phyloP scores from a whole-genome alignment of 1,140 invertebrate species.

The Microplitis mediator region DNA sequence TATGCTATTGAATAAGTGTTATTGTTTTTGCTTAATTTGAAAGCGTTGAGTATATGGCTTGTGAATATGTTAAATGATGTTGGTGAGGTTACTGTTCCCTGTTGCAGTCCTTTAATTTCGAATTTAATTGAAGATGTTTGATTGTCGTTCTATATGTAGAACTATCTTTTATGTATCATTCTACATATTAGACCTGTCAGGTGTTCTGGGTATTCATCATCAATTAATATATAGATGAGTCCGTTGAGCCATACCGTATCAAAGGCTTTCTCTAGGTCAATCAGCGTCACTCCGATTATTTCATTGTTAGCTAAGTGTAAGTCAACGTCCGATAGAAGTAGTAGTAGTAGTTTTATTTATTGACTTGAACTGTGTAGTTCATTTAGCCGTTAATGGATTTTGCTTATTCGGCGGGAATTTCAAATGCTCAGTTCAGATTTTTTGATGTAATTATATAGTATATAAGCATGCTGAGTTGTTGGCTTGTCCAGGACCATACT shows the following conservation, averaged over 20 bases:
- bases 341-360: not conserved
- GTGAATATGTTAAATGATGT: constrained; percentile 31
- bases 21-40: not conserved
- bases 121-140: not conserved
- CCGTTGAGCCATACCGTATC: constrained; percentile 33
- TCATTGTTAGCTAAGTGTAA: not conserved
- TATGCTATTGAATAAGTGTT: constrained; percentile 9
- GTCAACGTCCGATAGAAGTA: constrained; percentile 14
- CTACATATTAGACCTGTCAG: constrained; percentile 13
- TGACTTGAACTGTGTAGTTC: too few relatives aligned
- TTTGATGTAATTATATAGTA: too few relatives aligned
- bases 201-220: constrained; percentile 18
- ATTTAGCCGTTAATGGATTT: too few relatives aligned
- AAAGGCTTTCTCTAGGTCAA: constrained; percentile 28
- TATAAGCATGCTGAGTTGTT: too few relatives aligned
- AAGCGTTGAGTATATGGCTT: constrained; percentile 10
- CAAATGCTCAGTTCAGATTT: too few relatives aligned
- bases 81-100: constrained; percentile 25
- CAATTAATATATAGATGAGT: constrained; percentile 32
- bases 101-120: constrained; percentile 18
- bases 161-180: constrained; percentile 11
- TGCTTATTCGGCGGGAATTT: too few relatives aligned
- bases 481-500: too few relatives aligned
- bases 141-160: not conserved
- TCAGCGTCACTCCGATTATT: constrained; percentile 14